Evolutionary conservation across 2,797 vertebrate species (phyloP).

Genomic region (Gymnoscopelus braueri): DNA sequence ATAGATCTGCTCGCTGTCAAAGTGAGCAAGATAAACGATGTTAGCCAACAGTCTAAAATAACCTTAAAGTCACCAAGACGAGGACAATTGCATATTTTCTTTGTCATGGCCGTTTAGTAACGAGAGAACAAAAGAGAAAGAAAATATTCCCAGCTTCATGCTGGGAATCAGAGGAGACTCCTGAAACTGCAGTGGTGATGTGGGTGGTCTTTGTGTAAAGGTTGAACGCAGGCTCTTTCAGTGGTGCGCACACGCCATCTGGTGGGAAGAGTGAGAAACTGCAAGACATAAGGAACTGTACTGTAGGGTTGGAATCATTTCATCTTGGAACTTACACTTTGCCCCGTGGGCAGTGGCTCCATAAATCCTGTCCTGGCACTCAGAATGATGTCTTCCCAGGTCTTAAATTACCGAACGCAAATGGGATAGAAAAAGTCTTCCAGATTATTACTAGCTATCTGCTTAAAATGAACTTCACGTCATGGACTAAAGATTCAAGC

Average conservation of each 20-base stretch:
- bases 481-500: too few species aligned
- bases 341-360: too few species aligned
- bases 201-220: slow-evolving; percentile 22
- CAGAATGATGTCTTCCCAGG: too few species aligned
- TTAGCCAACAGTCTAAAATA: slow-evolving; percentile 17
- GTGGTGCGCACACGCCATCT: slow-evolving; percentile 53
- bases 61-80: neutral
- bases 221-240: neutral
- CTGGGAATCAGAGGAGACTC: slow-evolving; percentile 27
- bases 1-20: neutral
- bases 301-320: too few species aligned
- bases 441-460: too few species aligned
- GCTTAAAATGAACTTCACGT: too few species aligned
- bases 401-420: too few species aligned
- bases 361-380: too few species aligned
- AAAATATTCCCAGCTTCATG: slow-evolving; percentile 22
- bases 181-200: slow-evolving; percentile 23
- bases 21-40: neutral
- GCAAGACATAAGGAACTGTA: slow-evolving; percentile 1
- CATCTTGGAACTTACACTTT: too few species aligned
- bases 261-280: slow-evolving; percentile 39
- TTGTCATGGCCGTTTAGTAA: neutral
- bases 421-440: too few species aligned
- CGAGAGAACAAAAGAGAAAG: slow-evolving; percentile 56
- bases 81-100: neutral